Base-by-base conservation (phyloP, 2,888 invertebrate genomes). In the Atherix ibis region DNA sequence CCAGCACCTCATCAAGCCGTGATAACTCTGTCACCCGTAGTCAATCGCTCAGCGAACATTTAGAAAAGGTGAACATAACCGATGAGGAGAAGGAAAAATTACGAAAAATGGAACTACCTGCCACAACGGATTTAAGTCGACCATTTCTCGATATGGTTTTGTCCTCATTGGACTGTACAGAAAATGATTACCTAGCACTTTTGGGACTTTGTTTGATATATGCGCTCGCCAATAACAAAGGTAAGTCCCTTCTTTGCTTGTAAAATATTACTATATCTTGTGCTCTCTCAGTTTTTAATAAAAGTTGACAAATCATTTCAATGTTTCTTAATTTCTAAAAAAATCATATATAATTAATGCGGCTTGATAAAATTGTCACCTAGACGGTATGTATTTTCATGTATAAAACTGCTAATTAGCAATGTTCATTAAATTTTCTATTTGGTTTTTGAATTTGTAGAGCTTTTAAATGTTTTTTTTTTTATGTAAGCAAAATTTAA, bases 131-230 rank as follows among this genome's bases (percentile, higher is more conserved):
- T 13, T 28, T 51, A 35, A 44, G 49, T 32, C 52, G 58, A 14
- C 61, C 91, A 2, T 94, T 94, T 62, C 65, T 95, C 44, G 85
- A 91, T 56, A 83, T 88, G 4, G 76, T 95, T 31, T 67, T 92
- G 39, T 78, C 81, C 47, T 79, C 89, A 0, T 65, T 97, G 44
- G 83, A 87, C 51, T 88, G 89, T 53, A 69, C 68, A 9, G 91
- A 92, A 53, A 94, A 94, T 60, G 97, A 98, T 65, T 95, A 97
- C 54, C 74, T 84, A 29, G 80, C 94, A 5, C 65, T 98, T 39
- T 87, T 95, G 57, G 80, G 84, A 4, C 66, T 97, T 12, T 88
- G 92, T 60, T 67, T 97, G 39, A 70, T 97, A 26, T 92, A 91
- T 58, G 91, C 95, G 10, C 72, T 97, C 61, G 83, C 84, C 39